phyloP scores from a whole-genome alignment of 2,113 vertebrate genomes.

The Abramis brama region DNA sequence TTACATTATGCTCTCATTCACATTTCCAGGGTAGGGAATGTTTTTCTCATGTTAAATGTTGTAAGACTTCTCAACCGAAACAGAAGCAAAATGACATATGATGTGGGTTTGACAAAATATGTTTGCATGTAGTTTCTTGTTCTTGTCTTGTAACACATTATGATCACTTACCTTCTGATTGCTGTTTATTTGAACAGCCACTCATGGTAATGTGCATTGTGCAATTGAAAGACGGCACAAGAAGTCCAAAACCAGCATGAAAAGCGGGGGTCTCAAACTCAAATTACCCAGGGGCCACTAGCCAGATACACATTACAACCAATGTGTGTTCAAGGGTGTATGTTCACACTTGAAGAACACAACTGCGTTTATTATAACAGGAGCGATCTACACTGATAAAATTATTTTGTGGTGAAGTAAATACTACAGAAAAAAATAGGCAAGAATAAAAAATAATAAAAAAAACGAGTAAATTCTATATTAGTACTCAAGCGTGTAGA shows the following conservation, averaged over 20 bases:
- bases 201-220: neutral
- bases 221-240: neutral
- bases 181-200: slow-evolving; percentile 22
- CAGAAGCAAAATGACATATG: slow-evolving; percentile 37
- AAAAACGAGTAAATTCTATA: too few relatives aligned
- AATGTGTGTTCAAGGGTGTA: too few relatives aligned
- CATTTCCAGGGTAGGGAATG: slow-evolving; percentile 47
- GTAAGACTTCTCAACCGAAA: slow-evolving; percentile 47
- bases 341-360: too few relatives aligned
- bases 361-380: neutral
- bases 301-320: too few relatives aligned
- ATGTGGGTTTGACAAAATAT: slow-evolving; percentile 20
- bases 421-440: too few relatives aligned
- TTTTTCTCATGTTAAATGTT: slow-evolving; percentile 41
- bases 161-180: slow-evolving; percentile 35
- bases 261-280: slow-evolving; percentile 3
- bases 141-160: neutral
- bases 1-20: slow-evolving; percentile 20
- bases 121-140: neutral
- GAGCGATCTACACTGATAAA: neutral
- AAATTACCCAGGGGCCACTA: neutral
- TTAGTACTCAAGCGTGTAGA: too few relatives aligned
- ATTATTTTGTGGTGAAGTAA: too few relatives aligned
- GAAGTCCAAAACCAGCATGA: neutral
- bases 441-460: too few relatives aligned